Percentiles rank a stretch among this genome's conserved stretches.
Evolutionary conservation across 2,888 invertebrate genomes (phyloP).

Genomic region (Leptinotarsa tumamoca): DNA sequence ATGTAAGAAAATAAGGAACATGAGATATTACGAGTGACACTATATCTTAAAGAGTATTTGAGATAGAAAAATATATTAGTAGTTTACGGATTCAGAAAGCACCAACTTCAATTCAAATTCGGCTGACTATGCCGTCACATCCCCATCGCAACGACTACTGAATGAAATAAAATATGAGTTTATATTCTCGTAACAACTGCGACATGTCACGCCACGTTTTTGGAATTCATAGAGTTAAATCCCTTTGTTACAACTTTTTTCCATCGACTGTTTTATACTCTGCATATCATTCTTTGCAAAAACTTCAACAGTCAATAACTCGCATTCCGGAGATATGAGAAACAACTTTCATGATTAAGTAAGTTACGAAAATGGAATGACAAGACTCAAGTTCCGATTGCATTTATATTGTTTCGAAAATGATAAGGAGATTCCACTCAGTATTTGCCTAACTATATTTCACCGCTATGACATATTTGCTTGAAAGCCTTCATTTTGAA

Average conservation of each 20-base stretch:
- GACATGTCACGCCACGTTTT: conserved; percentile 27
- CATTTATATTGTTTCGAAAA: no score
- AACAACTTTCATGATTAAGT: neutral
- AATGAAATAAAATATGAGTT: conserved; percentile 21
- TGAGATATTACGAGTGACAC: no score
- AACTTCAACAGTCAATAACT: conserved; percentile 5
- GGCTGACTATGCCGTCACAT: conserved; percentile 17
- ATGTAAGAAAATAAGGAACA: no score
- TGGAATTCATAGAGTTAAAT: conserved; percentile 30
- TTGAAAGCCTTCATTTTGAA: no score
- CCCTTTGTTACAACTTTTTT: conserved; percentile 36
- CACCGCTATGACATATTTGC: no score
- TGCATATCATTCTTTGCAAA: neutral
- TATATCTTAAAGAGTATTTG: no score
- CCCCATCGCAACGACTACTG: conserved; percentile 14
- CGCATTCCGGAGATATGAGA: neutral
- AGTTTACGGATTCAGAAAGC: conserved; percentile 13
- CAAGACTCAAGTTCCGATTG: no score
- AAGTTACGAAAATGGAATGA: neutral
- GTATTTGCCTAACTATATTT: no score
- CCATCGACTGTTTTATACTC: conserved; percentile 28
- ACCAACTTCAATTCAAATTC: conserved; percentile 12
- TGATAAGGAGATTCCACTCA: no score
- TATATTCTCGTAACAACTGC: conserved; percentile 11
- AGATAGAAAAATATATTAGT: neutral